Percentiles rank a stretch among this genome's conserved stretches.
These are phyloP conservation scores for Puma concolor DNA, from an alignment of 2,113 vertebrate genomes.

Conservation along the genomic window DNA sequence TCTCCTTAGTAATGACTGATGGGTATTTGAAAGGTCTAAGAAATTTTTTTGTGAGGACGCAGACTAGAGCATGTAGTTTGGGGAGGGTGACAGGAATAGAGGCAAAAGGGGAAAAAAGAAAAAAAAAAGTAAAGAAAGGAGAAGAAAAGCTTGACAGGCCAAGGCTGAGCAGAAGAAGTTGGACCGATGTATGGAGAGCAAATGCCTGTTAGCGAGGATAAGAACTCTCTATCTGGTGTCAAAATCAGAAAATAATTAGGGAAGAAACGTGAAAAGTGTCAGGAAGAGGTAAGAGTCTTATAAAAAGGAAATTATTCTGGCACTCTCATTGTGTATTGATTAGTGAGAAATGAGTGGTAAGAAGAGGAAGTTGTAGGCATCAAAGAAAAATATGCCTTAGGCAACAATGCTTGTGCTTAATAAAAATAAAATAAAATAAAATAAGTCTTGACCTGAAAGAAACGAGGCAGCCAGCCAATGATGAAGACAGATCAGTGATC, in stretches of 20 bases:
- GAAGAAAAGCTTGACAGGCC: not conserved
- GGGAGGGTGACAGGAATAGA: not conserved
- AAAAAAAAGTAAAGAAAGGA: not conserved
- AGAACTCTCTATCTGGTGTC: slow-evolving; percentile 41
- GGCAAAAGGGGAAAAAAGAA: not conserved
- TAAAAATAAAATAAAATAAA: slow-evolving; percentile 50
- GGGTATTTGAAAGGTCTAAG: not conserved
- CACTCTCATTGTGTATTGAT: slow-evolving; percentile 67
- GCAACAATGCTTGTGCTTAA: not conserved
- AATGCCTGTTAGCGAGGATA: not conserved
- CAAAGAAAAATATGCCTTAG: slow-evolving; percentile 26
- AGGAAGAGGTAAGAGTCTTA: slow-evolving; percentile 58
- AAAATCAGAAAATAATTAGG: slow-evolving; percentile 73
- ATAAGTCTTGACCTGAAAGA: not conserved
- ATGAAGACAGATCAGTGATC: not conserved
- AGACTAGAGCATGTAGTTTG: not conserved
- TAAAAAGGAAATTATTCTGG: slow-evolving; percentile 60
- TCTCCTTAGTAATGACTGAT: not conserved
- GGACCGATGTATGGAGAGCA: not conserved
- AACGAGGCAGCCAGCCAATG: not conserved
- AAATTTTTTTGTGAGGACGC: not conserved
- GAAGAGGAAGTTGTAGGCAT: slow-evolving; percentile 51
- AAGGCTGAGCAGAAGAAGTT: not conserved
- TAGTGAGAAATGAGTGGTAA: not conserved
- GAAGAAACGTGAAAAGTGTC: slow-evolving; percentile 67